Base-by-base conservation (phyloP, 2,888 invertebrate genomes). In the Arctia plantaginis region DNA sequence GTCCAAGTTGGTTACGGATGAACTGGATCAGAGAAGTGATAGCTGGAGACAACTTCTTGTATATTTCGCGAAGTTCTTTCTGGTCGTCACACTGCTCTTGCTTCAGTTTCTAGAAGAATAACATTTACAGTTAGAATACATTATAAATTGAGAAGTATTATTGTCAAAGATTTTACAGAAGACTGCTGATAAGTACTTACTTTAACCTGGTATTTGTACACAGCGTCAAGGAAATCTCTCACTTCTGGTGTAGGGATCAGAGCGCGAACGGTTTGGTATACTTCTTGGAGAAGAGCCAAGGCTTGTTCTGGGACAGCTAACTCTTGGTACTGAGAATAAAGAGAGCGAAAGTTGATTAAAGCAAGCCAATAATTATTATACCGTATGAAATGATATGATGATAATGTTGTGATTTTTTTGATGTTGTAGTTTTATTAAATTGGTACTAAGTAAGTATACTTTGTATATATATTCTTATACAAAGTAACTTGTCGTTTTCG, bases 231-330 rank as follows among this genome's bases (percentile, higher is more conserved):
- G 81, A 98, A 96, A 30, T 96, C 96, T 76, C 94, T 96, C 8
- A 97, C 88, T 87, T 98, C 98, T 0, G 96, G 94, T 0, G 97
- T 97, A 10, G 97, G 97, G 69, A 97, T 88, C 18, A 97, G 86
- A 18, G 96, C 95, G 67, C 96, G 96, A 33, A 97, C 71, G 6
- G 96, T 94, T 2, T 92, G 93, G 78, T 96, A 95, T 0, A 96
- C 80, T 77, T 97, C 97, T 59, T 96, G 93, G 20, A 97, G 76
- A 0, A 97, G 89, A 3, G 92, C 92, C 10, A 97, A 77, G 0
- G 96, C 85, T 35, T 96, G 96, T 15, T 97, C 97, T 0, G 97
- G 96, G 0, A 97, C 89, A n/a, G 96, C 93, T 15, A 96, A 86
- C 30, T 92, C 96, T 76, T 91, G 81, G 87, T 88, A 92, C 95